Conservation (phyloP, 2,888 invertebrate species). For the Agonopterix heracliana region DNA sequence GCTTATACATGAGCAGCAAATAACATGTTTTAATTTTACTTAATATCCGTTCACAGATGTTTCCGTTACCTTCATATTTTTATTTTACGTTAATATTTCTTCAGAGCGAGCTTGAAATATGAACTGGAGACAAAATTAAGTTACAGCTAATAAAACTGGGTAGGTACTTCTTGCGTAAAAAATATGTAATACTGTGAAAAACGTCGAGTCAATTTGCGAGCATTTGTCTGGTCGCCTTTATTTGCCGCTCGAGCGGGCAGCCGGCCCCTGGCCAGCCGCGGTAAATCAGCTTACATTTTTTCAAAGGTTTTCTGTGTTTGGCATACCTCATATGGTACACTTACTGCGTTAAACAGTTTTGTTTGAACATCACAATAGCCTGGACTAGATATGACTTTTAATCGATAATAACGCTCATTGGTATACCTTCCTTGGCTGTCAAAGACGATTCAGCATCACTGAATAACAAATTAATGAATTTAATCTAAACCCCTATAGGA, state of each 20-base stretch:
- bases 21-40: too few relatives aligned
- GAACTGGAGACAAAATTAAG: conserved; percentile 9
- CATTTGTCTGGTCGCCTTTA: conserved; percentile 74
- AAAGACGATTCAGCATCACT: too few relatives aligned
- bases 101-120: too few relatives aligned
- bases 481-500: background rate
- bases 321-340: conserved; percentile 56
- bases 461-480: too few relatives aligned
- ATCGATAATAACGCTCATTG: too few relatives aligned
- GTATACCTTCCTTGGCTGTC: too few relatives aligned
- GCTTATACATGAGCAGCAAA: too few relatives aligned
- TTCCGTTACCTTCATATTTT: too few relatives aligned
- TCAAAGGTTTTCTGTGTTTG: conserved; percentile 70
- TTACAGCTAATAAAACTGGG: conserved; percentile 16
- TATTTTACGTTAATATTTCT: too few relatives aligned
- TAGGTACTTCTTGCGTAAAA: conserved; percentile 38
- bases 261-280: conserved; percentile 55
- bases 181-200: conserved; percentile 66
- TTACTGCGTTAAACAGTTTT: conserved; percentile 54
- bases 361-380: conserved; percentile 25
- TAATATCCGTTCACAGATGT: too few relatives aligned
- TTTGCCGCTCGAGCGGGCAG: conserved; percentile 65
- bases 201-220: conserved; percentile 72
- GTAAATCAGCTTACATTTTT: conserved; percentile 74
- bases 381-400: too few relatives aligned